Percentiles rank a stretch among this genome's conserved stretches.
These are phyloP conservation scores for Phasianus colchicus DNA, from an alignment of 2,113 vertebrate species.

Conservation along the genomic window DNA sequence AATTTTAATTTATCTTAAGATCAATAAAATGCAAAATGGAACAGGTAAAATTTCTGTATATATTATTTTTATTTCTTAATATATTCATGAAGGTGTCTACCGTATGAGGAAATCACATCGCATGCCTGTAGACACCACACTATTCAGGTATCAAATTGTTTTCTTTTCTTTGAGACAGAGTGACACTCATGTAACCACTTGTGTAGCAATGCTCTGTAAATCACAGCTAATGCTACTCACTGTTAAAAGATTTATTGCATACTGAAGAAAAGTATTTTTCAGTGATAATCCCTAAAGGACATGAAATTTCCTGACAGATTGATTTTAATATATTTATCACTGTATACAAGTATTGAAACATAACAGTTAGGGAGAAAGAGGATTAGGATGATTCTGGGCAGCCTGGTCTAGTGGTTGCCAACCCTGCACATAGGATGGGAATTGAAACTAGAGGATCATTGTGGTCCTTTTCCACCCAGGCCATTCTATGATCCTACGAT, in stretches of 20 bases:
- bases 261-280: neutral
- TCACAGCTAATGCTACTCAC: neutral
- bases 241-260: neutral
- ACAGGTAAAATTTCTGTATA: neutral
- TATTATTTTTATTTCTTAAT: neutral
- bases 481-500: neutral
- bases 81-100: neutral
- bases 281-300: neutral
- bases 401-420: too few relatives aligned
- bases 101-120: neutral
- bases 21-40: neutral
- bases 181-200: neutral
- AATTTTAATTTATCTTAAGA: neutral
- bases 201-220: neutral
- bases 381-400: neutral
- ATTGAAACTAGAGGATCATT: too few relatives aligned
- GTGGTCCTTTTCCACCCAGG: too few relatives aligned
- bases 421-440: too few relatives aligned
- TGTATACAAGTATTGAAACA: neutral
- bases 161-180: neutral
- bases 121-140: neutral
- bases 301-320: neutral
- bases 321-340: neutral
- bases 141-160: neutral
- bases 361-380: neutral